phyloP scores from a whole-genome alignment of 2,113 vertebrate species.

The Epinephelus lanceolatus region DNA sequence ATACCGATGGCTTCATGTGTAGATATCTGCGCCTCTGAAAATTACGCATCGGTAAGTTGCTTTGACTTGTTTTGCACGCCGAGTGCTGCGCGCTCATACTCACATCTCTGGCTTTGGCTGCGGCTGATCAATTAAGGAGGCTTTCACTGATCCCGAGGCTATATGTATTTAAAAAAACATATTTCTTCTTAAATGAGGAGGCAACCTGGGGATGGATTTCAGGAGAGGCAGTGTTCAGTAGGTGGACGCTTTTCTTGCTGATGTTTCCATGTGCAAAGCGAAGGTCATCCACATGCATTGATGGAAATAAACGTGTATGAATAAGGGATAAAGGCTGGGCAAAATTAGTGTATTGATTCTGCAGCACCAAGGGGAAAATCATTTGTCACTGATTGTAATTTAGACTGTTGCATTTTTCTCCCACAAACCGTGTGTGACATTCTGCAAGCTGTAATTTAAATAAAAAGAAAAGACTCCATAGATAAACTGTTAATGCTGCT shows the following conservation, averaged over 20 bases:
- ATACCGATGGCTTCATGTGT: constrained; percentile 50
- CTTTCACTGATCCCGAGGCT: background rate
- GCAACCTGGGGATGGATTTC: background rate
- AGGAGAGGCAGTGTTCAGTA: background rate
- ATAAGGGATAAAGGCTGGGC: background rate
- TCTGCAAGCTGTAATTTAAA: constrained; percentile 6
- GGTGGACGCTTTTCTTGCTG: background rate
- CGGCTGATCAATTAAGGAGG: constrained; percentile 12
- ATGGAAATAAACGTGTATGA: constrained; percentile 34
- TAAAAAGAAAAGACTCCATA: too few relatives aligned
- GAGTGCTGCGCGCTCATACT: constrained; percentile 42
- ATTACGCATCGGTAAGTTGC: constrained; percentile 77
- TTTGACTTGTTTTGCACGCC: constrained; percentile 53
- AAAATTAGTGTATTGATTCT: constrained; percentile 33
- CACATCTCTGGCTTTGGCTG: constrained; percentile 17
- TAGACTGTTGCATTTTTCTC: constrained; percentile 6
- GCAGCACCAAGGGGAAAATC: background rate
- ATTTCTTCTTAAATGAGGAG: background rate
- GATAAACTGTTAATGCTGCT: background rate
- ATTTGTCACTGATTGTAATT: constrained; percentile 30
- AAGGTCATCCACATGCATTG: constrained; percentile 69
- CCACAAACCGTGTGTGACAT: constrained; percentile 14
- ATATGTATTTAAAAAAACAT: background rate
- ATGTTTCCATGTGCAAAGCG: constrained; percentile 54
- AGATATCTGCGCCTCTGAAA: constrained; percentile 43